phyloP scores from a whole-genome alignment of 1,140 invertebrate species.

The Onthophagus taurus region DNA sequence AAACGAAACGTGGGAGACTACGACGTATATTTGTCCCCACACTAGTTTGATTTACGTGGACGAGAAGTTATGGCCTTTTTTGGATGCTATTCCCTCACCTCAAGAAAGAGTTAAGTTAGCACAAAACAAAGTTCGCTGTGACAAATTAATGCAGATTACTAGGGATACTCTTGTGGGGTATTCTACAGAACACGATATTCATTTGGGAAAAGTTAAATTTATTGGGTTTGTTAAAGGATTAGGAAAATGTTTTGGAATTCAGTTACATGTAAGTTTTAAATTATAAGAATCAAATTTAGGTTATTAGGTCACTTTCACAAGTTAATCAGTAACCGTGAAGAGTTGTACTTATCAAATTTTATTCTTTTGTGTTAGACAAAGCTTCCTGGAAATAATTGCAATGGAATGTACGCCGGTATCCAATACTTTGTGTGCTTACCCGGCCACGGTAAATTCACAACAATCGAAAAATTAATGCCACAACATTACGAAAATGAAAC shows the following conservation, averaged over 20 bases:
- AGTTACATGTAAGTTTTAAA: conserved; percentile 42
- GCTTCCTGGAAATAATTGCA: conserved; percentile 29
- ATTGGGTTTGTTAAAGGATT: conserved; percentile 44
- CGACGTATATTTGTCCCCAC: conserved; percentile 21
- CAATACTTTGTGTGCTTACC: conserved; percentile 32
- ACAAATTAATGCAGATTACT: conserved; percentile 35
- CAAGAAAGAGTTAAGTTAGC: conserved; percentile 42
- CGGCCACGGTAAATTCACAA: conserved; percentile 32
- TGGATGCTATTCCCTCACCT: conserved; percentile 40
- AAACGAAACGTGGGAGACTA: conserved; percentile 27
- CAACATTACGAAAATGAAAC: conserved; percentile 14
- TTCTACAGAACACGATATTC: conserved; percentile 29
- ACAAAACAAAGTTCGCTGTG: conserved; percentile 37
- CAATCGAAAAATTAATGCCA: conserved; percentile 29
- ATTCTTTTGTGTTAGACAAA: conserved; percentile 27
- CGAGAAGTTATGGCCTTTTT: conserved; percentile 40
- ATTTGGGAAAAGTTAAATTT: conserved; percentile 40
- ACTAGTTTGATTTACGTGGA: conserved; percentile 27
- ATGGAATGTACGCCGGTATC: conserved; percentile 29
- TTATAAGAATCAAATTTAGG: not conserved
- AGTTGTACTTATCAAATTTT: conserved; percentile 1
- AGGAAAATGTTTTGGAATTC: conserved; percentile 47
- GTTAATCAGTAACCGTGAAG: conserved; percentile 10
- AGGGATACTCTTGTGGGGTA: conserved; percentile 34
- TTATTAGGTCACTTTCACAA: no score